Base-by-base conservation (phyloP, 1,140 invertebrate genomes). In the Dreissena polymorpha region DNA sequence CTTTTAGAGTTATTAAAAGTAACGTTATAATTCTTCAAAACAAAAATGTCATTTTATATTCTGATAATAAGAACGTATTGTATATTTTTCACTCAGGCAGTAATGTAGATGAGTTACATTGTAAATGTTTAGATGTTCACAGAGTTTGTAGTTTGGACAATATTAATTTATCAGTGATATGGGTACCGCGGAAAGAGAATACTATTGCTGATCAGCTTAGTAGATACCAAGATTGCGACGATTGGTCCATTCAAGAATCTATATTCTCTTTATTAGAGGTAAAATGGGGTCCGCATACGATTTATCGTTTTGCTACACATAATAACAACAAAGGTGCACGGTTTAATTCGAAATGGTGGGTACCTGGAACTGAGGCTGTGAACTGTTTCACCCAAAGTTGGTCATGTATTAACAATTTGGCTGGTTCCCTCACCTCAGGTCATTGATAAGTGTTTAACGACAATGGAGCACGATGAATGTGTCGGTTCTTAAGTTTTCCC, bases 261-360 rank as follows among this genome's bases (percentile, higher is more conserved):
- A 50, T 60, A 8, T 82, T 85, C 72, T 6, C 64, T 6, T 16
- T 63, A 51, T 86, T 73, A 16, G 69, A 86, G 7, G 16, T 55
- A 14, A 39, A 51, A 21, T 86, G 80, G 80, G 85, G 85, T 63
- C 57, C 55, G 23, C 65, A 71, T 72, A 76, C 57, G 14, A 16
- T 81, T 18, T 76, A 86, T 53, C 39, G 76, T 23, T 86, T 86
- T 86, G 76, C 85, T 16, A 69, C 71, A 14, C 76, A 83, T 80
- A 79, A 74, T 23, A 83, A 80, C 55, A 74, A 29, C 14, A 73
- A 80, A 23, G 83, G 85, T 80, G 8, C 14, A 13, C 29, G 70
- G 29, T 86, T 86, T 21, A 79, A 79, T 74, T 74, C 63, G 25
- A 51, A 60, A 12, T 78, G 67, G 23, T 86, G 85, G 79, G 81